These are phyloP conservation scores for Trissolcus japonicus DNA, from an alignment of 2,888 invertebrate genomes.

Conservation along the genomic window DNA sequence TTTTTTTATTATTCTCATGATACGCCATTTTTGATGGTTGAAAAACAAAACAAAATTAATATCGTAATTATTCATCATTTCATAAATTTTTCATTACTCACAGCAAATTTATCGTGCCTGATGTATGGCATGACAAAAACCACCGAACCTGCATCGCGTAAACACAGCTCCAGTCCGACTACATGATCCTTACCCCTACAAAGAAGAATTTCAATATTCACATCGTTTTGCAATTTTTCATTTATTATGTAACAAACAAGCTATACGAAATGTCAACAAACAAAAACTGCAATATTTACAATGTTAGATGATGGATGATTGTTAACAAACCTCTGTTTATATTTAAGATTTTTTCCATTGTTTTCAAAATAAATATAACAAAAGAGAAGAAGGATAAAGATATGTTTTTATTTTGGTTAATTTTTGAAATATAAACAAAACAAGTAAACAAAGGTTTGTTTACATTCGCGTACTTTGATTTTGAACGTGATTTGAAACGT, in stretches of 20 bases:
- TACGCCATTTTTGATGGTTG: no score
- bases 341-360: no score
- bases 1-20: not conserved
- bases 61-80: not conserved
- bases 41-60: no score
- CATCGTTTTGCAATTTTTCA: not conserved
- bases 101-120: conserved; percentile 87
- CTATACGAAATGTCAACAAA: not conserved
- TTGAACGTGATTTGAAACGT: no score
- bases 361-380: no score
- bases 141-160: conserved; percentile 86
- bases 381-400: no score
- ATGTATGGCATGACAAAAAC: conserved; percentile 94
- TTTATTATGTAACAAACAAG: not conserved
- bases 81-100: conserved; percentile 76
- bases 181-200: conserved; percentile 86
- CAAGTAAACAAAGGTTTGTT: no score
- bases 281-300: not conserved
- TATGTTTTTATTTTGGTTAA: not conserved
- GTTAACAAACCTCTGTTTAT: no score
- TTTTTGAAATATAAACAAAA: not conserved
- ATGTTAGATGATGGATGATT: no score
- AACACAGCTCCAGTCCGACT: conserved; percentile 86
- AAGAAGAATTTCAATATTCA: not conserved
- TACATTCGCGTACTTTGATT: no score